Conservation (phyloP, 2,113 vertebrate species). For the Amia ocellicauda region DNA sequence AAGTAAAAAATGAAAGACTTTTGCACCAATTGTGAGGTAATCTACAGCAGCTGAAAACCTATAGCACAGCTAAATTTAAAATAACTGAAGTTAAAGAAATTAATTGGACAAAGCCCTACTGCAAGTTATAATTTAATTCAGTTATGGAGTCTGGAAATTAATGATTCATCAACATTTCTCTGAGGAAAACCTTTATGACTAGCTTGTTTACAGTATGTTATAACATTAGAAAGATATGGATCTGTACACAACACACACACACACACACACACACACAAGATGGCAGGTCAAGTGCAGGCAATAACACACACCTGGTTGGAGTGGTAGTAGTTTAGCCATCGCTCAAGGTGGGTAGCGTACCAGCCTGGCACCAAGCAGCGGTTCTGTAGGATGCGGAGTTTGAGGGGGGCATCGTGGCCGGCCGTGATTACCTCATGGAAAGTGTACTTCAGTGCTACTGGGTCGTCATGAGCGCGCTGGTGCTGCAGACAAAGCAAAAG, state of each 20-base stretch:
- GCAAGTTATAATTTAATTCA: too few relatives aligned
- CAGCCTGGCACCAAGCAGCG: conserved; percentile 91
- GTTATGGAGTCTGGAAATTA: too few relatives aligned
- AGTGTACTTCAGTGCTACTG: conserved; percentile 85
- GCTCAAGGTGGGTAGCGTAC: conserved; percentile 89
- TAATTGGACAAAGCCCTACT: too few relatives aligned
- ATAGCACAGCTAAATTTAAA: too few relatives aligned
- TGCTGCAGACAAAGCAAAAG: conserved; percentile 65
- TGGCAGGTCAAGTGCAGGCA: background rate
- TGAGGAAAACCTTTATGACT: too few relatives aligned
- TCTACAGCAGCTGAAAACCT: too few relatives aligned
- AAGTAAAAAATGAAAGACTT: too few relatives aligned
- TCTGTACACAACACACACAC: background rate
- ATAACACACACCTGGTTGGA: conserved; percentile 78
- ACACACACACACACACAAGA: background rate
- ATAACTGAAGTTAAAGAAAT: too few relatives aligned
- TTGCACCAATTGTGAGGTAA: too few relatives aligned
- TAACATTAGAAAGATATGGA: too few relatives aligned
- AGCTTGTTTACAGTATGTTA: too few relatives aligned
- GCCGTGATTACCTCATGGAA: conserved; percentile 92
- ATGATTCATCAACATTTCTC: too few relatives aligned
- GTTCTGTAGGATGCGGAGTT: conserved; percentile 83
- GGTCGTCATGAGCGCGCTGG: conserved; percentile 90
- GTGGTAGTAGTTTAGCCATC: conserved; percentile 88
- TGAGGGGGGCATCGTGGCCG: conserved; percentile 61